Conservation (phyloP, 1,140 invertebrate species). For the Triops longicaudatus region DNA sequence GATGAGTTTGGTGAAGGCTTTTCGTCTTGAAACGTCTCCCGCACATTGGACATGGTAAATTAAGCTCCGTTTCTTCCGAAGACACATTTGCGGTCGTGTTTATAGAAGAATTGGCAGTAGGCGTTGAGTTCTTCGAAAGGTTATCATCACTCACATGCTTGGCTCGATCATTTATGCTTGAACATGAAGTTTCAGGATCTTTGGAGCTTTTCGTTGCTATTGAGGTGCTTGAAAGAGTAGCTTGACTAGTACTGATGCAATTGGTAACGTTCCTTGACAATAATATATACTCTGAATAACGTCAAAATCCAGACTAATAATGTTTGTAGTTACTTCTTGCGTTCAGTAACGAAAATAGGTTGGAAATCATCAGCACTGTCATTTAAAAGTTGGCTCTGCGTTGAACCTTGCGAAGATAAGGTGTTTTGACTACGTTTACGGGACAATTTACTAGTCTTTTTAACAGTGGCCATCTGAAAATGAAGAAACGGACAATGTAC, state of each 20-base stretch:
- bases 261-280: background rate
- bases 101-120: background rate
- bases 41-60: background rate
- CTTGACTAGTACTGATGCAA: background rate
- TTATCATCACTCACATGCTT: background rate
- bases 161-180: too few relatives aligned
- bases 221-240: background rate
- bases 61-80: background rate
- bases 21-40: background rate
- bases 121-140: background rate
- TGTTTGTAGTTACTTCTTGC: background rate
- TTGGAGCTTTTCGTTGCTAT: too few relatives aligned
- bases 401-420: background rate
- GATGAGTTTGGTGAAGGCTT: background rate
- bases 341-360: background rate
- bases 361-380: background rate
- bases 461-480: background rate
- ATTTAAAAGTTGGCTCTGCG: background rate
- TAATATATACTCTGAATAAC: background rate
- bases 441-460: background rate
- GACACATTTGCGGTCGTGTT: background rate
- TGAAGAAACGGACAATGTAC: background rate
- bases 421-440: background rate
- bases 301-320: background rate
- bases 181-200: too few relatives aligned